Percentiles rank a stretch among this genome's conserved stretches.
Conservation (phyloP, 2,888 invertebrate species). For the Rutpela maculata region DNA sequence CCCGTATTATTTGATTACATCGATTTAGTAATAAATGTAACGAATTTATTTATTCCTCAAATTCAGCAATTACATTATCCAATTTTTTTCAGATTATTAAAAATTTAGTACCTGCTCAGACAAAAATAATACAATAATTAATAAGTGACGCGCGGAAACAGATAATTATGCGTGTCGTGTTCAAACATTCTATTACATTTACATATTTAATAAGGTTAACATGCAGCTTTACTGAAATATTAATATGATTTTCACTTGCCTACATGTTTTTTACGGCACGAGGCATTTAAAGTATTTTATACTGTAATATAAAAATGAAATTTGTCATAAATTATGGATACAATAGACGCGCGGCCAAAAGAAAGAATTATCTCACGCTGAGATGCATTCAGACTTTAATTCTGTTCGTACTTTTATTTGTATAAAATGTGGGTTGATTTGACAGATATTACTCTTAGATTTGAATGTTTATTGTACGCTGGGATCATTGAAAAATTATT, state of each 20-base stretch:
- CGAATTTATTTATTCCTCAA: too few relatives aligned
- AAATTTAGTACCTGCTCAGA: too few relatives aligned
- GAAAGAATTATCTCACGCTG: constrained; percentile 61
- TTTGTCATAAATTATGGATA: constrained; percentile 61
- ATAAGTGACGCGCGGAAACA: neutral
- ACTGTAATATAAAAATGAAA: constrained; percentile 61
- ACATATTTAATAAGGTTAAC: constrained; percentile 50
- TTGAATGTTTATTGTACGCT: constrained; percentile 59
- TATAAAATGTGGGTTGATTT: constrained; percentile 60
- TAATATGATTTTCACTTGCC: constrained; percentile 54
- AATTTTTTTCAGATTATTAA: too few relatives aligned
- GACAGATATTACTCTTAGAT: constrained; percentile 65
- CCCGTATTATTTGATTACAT: too few relatives aligned
- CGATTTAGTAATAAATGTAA: too few relatives aligned
- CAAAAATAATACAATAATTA: too few relatives aligned
- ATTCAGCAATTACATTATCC: too few relatives aligned
- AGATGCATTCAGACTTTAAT: constrained; percentile 62
- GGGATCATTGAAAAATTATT: constrained; percentile 36
- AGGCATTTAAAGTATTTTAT: constrained; percentile 57
- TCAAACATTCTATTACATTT: neutral
- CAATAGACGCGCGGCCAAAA: constrained; percentile 62
- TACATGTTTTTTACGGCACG: constrained; percentile 50
- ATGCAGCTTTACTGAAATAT: constrained; percentile 43
- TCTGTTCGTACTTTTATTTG: constrained; percentile 65
- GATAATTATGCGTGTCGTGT: neutral